Percentiles rank a stretch among this genome's conserved stretches.
phyloP scores from a whole-genome alignment of 2,113 vertebrate genomes.

The Nycticorax nycticorax region DNA sequence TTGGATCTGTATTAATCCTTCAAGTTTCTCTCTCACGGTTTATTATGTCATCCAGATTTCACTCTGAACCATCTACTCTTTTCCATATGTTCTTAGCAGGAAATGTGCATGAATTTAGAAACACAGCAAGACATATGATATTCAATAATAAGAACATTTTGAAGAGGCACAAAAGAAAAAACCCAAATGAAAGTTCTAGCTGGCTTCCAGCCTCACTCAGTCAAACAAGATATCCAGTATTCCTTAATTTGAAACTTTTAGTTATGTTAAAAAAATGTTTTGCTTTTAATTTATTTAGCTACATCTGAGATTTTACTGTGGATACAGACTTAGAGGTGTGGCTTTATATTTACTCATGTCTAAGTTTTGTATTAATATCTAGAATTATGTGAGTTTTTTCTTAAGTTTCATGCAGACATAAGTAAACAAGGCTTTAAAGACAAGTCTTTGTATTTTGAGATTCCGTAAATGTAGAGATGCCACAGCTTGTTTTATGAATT shows the following conservation, averaged over 20 bases:
- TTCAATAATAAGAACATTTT: conserved; percentile 64
- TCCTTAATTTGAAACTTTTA: conserved; percentile 7
- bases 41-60: conserved; percentile 68
- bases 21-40: conserved; percentile 60
- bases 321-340: not conserved
- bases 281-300: not conserved
- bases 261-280: not conserved
- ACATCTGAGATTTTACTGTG: not conserved
- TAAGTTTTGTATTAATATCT: not conserved
- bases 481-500: not conserved
- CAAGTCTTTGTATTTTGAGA: not conserved
- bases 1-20: conserved; percentile 60
- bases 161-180: conserved; percentile 50
- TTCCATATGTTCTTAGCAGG: conserved; percentile 73
- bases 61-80: conserved; percentile 66
- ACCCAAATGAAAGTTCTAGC: conserved; percentile 41
- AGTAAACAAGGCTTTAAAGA: not conserved
- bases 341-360: not conserved
- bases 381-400: not conserved
- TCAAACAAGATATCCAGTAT: conserved; percentile 11
- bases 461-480: not conserved
- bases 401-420: not conserved
- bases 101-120: conserved; percentile 70
- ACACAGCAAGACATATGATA: conserved; percentile 67
- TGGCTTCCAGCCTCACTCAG: conserved; percentile 38